Percentiles rank a stretch among this genome's conserved stretches.
Conservation (phyloP, 64 coral and sea anemone genomes). For the Platygyra sinensis region DNA sequence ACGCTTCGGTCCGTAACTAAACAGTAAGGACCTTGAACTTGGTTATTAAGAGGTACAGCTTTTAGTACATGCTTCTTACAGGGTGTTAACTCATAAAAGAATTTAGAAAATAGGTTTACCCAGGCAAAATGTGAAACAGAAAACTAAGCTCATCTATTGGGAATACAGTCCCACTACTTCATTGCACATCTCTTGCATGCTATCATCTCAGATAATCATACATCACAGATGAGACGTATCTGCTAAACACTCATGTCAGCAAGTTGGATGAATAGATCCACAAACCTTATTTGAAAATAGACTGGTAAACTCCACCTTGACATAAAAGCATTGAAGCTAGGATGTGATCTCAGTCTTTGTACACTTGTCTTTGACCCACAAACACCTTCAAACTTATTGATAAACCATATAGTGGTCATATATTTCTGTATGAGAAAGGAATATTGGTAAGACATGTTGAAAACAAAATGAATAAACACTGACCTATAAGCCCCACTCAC, state of each 20-base stretch:
- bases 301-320: constrained; percentile 96
- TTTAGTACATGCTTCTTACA: no score
- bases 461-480: not conserved
- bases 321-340: constrained; percentile 81
- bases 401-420: constrained; percentile 85
- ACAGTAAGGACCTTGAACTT: no score
- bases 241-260: not conserved
- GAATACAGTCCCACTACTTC: no score
- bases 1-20: no score
- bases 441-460: not conserved
- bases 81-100: no score
- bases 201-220: no score
- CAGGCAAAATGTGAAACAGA: no score
- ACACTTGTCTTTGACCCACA: constrained; percentile 92
- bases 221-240: not conserved
- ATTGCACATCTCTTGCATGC: no score
- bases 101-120: no score
- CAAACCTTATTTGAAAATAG: constrained; percentile 97
- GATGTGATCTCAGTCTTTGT: constrained; percentile 76
- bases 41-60: no score
- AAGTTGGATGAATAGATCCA: not conserved
- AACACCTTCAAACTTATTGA: constrained; percentile 85
- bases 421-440: constrained; percentile 78
- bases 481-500: no score
- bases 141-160: no score